Evolutionary conservation across 1,140 invertebrate genomes (phyloP).

Genomic region (Drosophila hydei): DNA sequence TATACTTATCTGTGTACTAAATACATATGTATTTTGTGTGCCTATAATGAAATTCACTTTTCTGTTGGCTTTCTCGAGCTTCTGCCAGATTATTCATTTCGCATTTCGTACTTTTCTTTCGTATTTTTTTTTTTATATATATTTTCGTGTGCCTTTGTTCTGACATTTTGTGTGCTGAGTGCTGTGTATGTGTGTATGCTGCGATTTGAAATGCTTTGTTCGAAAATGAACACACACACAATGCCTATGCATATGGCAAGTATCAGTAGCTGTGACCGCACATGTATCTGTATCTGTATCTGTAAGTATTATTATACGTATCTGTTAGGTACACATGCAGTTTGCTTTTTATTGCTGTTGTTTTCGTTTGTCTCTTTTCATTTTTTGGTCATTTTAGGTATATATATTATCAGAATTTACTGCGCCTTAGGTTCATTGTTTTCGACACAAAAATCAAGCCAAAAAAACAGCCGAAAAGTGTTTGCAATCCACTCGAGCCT

Average conservation of each 20-base stretch:
- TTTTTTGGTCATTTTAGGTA: slow-evolving; percentile 44
- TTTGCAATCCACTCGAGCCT: slow-evolving; percentile 23
- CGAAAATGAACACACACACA: slow-evolving; percentile 41
- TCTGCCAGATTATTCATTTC: slow-evolving; percentile 37
- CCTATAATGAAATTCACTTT: background rate
- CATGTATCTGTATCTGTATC: slow-evolving; percentile 28
- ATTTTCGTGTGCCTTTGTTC: slow-evolving; percentile 61
- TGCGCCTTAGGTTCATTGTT: slow-evolving; percentile 79
- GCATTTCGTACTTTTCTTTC: slow-evolving; percentile 11
- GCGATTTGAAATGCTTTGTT: slow-evolving; percentile 77
- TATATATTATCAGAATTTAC: slow-evolving; percentile 75
- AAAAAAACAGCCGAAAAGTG: slow-evolving; percentile 1
- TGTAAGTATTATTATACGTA: slow-evolving; percentile 22
- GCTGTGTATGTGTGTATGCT: slow-evolving; percentile 30
- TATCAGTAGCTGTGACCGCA: slow-evolving; percentile 16
- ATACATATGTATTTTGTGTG: slow-evolving; percentile 2
- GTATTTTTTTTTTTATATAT: slow-evolving; percentile 8
- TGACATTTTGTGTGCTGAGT: slow-evolving; percentile 11
- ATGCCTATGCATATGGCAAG: slow-evolving; percentile 15
- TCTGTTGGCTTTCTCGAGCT: slow-evolving; percentile 20
- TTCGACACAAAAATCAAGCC: slow-evolving; percentile 26
- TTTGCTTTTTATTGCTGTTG: slow-evolving; percentile 27
- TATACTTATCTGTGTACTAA: background rate
- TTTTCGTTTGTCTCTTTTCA: background rate
- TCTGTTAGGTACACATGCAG: slow-evolving; percentile 48